Evolutionary conservation across 2,113 vertebrate genomes (phyloP).

Genomic region (Polypterus senegalus): DNA sequence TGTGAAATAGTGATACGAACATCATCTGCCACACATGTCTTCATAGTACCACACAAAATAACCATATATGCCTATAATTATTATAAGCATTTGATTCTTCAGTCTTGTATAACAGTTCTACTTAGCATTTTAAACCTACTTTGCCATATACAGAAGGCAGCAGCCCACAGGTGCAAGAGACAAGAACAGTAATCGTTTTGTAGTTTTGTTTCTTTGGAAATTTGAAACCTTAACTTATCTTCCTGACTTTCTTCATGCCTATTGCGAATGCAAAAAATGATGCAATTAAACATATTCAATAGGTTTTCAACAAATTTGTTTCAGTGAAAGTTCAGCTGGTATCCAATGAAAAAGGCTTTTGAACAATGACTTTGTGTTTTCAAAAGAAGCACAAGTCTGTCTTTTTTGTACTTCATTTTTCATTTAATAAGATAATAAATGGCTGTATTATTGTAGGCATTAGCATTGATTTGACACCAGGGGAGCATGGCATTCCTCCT

Average conservation of each 20-base stretch:
- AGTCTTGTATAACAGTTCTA: too few relatives aligned
- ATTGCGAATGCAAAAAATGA: slow-evolving; percentile 24
- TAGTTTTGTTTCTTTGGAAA: slow-evolving; percentile 26
- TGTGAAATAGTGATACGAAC: neutral
- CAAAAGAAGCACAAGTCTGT: slow-evolving; percentile 19
- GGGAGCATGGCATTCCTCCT: slow-evolving; percentile 28
- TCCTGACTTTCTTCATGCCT: slow-evolving; percentile 10
- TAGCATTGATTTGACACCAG: slow-evolving; percentile 31
- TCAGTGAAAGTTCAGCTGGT: too few relatives aligned
- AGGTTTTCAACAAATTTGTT: too few relatives aligned
- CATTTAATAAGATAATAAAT: slow-evolving; percentile 43
- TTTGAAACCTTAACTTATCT: slow-evolving; percentile 41
- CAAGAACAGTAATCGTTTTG: slow-evolving; percentile 31
- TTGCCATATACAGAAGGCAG: neutral
- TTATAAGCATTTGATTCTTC: too few relatives aligned
- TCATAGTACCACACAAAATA: too few relatives aligned
- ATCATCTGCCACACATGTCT: neutral
- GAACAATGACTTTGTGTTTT: too few relatives aligned
- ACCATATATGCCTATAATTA: too few relatives aligned
- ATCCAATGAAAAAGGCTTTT: too few relatives aligned
- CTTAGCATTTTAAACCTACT: too few relatives aligned
- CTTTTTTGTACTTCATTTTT: slow-evolving; percentile 39
- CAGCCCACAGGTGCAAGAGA: slow-evolving; percentile 49
- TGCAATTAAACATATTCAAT: slow-evolving; percentile 21
- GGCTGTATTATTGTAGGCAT: slow-evolving; percentile 48